Evolutionary conservation across 2,888 invertebrate species (phyloP).

Genomic region (Ypsolopha scabrella): DNA sequence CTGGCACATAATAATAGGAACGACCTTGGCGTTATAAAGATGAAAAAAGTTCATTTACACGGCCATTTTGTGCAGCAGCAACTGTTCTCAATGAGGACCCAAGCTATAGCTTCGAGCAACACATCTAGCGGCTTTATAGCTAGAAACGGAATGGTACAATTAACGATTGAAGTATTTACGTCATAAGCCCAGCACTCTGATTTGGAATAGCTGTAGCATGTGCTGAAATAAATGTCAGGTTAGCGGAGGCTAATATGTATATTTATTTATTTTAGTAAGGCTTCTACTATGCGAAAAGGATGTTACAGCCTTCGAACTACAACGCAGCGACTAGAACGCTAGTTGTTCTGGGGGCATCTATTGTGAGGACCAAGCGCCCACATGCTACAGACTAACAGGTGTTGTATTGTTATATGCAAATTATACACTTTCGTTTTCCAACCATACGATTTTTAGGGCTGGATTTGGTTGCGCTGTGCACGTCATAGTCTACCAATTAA

Average conservation of each 20-base stretch:
- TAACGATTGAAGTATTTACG: too few relatives aligned
- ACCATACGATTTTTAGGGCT: slow-evolving; percentile 44
- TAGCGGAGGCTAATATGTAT: too few relatives aligned
- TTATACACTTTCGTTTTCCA: slow-evolving; percentile 60
- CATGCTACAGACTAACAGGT: slow-evolving; percentile 55
- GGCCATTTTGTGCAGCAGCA: slow-evolving; percentile 24
- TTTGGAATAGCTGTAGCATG: too few relatives aligned
- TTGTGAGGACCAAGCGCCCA: slow-evolving; percentile 57
- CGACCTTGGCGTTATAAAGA: slow-evolving; percentile 59
- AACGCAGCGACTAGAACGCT: too few relatives aligned
- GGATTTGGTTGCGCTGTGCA: neutral
- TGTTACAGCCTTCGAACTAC: too few relatives aligned
- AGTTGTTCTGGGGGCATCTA: slow-evolving; percentile 7
- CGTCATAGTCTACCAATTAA: neutral
- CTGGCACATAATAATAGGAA: slow-evolving; percentile 6
- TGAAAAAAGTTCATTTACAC: slow-evolving; percentile 67
- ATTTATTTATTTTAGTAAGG: too few relatives aligned
- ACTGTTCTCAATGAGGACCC: slow-evolving; percentile 51
- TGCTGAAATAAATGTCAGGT: too few relatives aligned
- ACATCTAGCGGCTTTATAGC: too few relatives aligned
- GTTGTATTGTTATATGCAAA: slow-evolving; percentile 68
- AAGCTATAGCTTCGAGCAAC: too few relatives aligned
- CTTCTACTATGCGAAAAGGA: too few relatives aligned
- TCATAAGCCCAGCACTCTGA: too few relatives aligned
- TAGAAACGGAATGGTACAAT: neutral